Evolutionary conservation across 2,797 vertebrate genomes (phyloP), one percentile per base, ranked within the genome.

Genomic region (Perdix hodgsoniae): DNA sequence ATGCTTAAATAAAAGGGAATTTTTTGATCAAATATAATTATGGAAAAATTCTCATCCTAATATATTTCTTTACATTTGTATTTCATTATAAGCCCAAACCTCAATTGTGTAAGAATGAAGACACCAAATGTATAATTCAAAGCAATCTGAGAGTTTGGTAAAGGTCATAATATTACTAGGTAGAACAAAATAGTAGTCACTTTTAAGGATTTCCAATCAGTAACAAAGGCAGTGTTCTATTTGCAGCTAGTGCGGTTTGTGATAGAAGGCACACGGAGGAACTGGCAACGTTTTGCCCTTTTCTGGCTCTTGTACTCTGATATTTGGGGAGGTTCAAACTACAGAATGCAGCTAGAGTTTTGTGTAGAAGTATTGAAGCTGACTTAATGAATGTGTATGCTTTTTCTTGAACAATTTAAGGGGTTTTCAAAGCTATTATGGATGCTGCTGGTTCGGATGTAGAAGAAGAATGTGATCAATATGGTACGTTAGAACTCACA

Each of bases 361-460:
- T 61, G 31, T 54, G 29, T 24, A 69, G 31, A 79, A 63, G 24
- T 18, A 66, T 22, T 59, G 45, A 65, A 56, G 14, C 5, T 83
- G 79, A 33, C 24, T 57, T 88, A 67, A 73, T 69, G 5, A 87
- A 47, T 21, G 11, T 57, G 3, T 79, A 7, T 76, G 26, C 17
- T 87, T 87, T 18, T 86, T 66, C n/a, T 65, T 86, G 12, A 89
- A 19, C 86, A 31, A 80, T 80, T 90, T 66, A 79, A 99, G 99
- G 99, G 0, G 99, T 99, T 27, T 99, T 98, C 86, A 98, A 96
- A 96, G 98, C 98, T 44, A 98, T 99, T 97, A 96, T 99, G 92
- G 97, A 98, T 50, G 72, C 94, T 49, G 99, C 98, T 57, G 99
- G 99, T 59, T 7, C 6, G 14, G 5, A 50, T 8, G 98, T 99